Conservation (phyloP, 2,888 invertebrate species). For the Byasa hedistus region DNA sequence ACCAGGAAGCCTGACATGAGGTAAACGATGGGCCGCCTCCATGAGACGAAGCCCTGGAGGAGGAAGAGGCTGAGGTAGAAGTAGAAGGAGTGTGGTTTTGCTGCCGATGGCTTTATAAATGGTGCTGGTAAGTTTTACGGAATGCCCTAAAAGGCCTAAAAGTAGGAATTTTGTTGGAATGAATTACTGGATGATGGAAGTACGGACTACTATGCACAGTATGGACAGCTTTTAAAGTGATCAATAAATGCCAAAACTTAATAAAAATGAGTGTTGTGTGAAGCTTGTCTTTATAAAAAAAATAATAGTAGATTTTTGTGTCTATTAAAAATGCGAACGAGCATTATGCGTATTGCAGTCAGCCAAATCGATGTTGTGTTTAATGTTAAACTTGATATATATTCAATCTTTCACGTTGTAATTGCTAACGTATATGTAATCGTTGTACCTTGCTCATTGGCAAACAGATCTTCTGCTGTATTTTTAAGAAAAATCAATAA, state of each 20-base stretch:
- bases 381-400: not conserved
- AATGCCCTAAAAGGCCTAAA: constrained; percentile 19
- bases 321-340: constrained; percentile 2
- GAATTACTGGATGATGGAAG: too few relatives aligned
- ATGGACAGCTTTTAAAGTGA: constrained; percentile 11
- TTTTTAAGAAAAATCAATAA: constrained; percentile 1
- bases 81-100: constrained; percentile 5
- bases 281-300: constrained; percentile 11
- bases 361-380: constrained; percentile 12
- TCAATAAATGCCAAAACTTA: not conserved
- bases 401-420: constrained; percentile 7
- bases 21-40: not conserved
- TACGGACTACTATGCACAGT: constrained; percentile 10
- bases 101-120: constrained; percentile 43
- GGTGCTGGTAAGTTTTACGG: constrained; percentile 41
- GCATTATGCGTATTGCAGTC: constrained; percentile 5
- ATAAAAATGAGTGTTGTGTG: constrained; percentile 3
- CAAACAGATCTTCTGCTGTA: constrained; percentile 1
- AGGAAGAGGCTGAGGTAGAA: not conserved
- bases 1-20: constrained; percentile 42
- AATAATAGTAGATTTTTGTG: constrained; percentile 5
- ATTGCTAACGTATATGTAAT: constrained; percentile 9
- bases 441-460: not conserved
- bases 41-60: constrained; percentile 10
- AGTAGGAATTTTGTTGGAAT: constrained; percentile 19